Percentiles rank a stretch among this genome's conserved stretches.
phyloP scores from a whole-genome alignment of 1,140 invertebrate genomes.

The Cotesia glomerata region DNA sequence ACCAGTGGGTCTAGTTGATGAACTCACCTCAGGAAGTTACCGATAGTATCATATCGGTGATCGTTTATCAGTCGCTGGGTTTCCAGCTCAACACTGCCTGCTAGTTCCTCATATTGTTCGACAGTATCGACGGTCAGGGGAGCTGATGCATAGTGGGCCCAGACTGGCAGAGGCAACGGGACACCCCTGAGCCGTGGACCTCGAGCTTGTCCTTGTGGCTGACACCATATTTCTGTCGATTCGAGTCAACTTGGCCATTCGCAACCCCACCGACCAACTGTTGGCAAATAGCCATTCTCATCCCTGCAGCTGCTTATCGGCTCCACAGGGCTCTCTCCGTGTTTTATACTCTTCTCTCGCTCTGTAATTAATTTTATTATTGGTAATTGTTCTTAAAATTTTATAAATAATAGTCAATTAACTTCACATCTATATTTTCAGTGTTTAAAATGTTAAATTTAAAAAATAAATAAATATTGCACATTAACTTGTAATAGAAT shows the following conservation, averaged over 20 bases:
- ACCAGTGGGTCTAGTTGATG: neutral
- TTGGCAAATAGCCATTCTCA: constrained; percentile 73
- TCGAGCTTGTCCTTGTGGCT: constrained; percentile 63
- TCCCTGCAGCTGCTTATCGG: constrained; percentile 67
- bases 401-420: neutral
- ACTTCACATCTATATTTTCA: neutral
- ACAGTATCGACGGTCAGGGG: constrained; percentile 66
- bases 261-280: constrained; percentile 83
- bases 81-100: constrained; percentile 75
- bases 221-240: constrained; percentile 65
- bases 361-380: constrained; percentile 46
- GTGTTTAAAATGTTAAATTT: neutral
- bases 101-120: constrained; percentile 80
- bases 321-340: constrained; percentile 66
- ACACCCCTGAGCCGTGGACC: constrained; percentile 61
- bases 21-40: constrained; percentile 74
- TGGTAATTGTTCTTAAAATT: neutral
- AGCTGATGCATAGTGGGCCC: constrained; percentile 62
- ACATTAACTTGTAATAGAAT: no score
- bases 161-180: constrained; percentile 62
- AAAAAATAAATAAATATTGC: no score
- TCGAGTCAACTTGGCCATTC: constrained; percentile 94
- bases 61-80: constrained; percentile 78
- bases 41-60: constrained; percentile 85
- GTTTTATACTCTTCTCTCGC: constrained; percentile 65